Base-by-base conservation (phyloP, 2,797 vertebrate genomes). In the Limnodromus scolopaceus region DNA sequence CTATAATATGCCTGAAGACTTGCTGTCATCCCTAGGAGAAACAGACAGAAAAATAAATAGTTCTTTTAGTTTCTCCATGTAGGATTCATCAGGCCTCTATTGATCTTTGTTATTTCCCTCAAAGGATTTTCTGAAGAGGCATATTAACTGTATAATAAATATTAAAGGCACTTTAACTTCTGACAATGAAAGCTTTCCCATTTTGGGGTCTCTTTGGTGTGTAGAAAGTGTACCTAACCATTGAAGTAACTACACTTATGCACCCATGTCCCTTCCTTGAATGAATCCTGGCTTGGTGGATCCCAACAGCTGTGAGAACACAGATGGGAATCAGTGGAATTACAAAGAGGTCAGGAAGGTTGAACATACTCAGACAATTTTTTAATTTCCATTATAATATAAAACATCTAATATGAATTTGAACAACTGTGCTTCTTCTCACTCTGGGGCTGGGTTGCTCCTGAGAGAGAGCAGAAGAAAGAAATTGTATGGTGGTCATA, bases 61-160 rank as follows among this genome's bases (percentile, higher is more conserved):
- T 95, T 93, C 58, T 97, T 95, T 97, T 95, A 95, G 87, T 97
- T 98, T 97, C 92, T 94, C 76, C 92, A 91, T 95, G 97, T 96
- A 92, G 69, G 95, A 82, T 95, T 95, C 92, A 84, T 94, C 93
- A 96, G 63, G 64, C 24, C 58, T 94, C 54, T 95, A 95, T 96
- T 96, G 95, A 97, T 98, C 89, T 96, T 84, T 82, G 83, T 84
- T 96, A 96, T 92, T 97, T 95, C 80, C 84, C 95, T 97, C 95
- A 84, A 93, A 97, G 95, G 95, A 86, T 83, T 96, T 95, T 89
- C 86, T 88, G 80, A 89, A 96, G 95, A 95, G 96, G 91, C 55
- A 83, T 84, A 93, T 97, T 97, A 96, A 93, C 85, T 84, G 78
- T 81, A 79, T 81, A 96, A 97, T 97, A 97, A 97, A 98, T 97